Percentiles rank a stretch among this genome's conserved stretches.
Evolutionary conservation across 92 coral and sea anemone genomes (phyloP).

Genomic region (Actinostola sp.): DNA sequence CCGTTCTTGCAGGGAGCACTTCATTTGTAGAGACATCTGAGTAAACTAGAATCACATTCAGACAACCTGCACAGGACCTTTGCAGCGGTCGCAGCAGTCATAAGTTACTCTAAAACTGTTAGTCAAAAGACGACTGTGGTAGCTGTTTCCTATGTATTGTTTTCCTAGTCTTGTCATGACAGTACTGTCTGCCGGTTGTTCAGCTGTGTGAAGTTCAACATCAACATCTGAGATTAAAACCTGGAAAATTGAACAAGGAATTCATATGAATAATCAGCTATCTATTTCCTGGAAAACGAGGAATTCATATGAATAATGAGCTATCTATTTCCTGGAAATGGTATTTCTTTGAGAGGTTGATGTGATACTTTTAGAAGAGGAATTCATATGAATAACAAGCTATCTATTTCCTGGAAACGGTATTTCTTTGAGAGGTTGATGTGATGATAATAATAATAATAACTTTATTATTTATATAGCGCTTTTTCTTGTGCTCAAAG

Average conservation of each 20-base stretch:
- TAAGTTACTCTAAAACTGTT: conserved; percentile 91
- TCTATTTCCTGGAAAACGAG: not conserved
- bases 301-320: not conserved
- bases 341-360: no score
- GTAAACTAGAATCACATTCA: no score
- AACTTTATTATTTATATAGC: no score
- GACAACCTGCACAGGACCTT: conserved; percentile 81
- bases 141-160: conserved; percentile 93
- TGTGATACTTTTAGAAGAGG: no score
- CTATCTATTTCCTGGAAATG: no score
- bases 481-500: no score
- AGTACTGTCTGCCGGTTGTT: conserved; percentile 54
- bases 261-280: not conserved
- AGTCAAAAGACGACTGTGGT: conserved; percentile 88
- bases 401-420: no score
- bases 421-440: no score
- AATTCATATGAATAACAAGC: no score
- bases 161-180: conserved; percentile 84
- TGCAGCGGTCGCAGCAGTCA: conserved; percentile 95
- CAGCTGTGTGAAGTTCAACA: conserved; percentile 62
- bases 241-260: conserved; percentile 18
- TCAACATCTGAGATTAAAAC: conserved; percentile 66
- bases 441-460: no score
- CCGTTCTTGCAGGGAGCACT: no score
- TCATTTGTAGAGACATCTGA: no score